phyloP scores from a whole-genome alignment of 2,113 vertebrate species.

The Gavia stellata region DNA sequence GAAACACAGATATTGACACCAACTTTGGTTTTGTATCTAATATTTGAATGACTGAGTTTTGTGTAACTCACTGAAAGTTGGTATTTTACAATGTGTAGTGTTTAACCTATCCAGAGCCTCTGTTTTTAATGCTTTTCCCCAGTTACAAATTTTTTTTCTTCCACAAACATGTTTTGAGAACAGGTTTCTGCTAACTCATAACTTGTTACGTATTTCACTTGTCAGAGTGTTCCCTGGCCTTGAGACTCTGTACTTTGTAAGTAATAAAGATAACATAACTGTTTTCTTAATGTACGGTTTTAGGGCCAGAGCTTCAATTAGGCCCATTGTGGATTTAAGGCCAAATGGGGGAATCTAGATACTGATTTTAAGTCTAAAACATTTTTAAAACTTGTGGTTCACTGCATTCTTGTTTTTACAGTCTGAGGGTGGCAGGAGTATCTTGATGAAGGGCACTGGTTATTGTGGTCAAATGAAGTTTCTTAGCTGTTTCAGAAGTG shows the following conservation, averaged over 20 bases:
- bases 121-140: background rate
- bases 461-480: rapidly evolving
- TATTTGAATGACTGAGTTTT: background rate
- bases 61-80: background rate
- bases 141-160: background rate
- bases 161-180: background rate
- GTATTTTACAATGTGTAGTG: background rate
- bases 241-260: background rate
- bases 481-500: background rate
- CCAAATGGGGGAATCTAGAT: background rate
- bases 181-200: background rate
- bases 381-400: background rate
- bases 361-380: background rate
- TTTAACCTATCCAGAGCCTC: background rate
- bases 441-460: background rate
- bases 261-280: background rate
- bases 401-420: background rate
- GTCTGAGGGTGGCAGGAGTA: background rate
- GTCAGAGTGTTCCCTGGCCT: background rate
- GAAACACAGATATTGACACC: background rate
- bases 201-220: background rate
- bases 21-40: background rate
- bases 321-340: background rate
- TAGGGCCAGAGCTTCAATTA: background rate
- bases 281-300: background rate